Evolutionary conservation across 2,797 vertebrate genomes (phyloP).

Genomic region (Micropoecilia bifurca): DNA sequence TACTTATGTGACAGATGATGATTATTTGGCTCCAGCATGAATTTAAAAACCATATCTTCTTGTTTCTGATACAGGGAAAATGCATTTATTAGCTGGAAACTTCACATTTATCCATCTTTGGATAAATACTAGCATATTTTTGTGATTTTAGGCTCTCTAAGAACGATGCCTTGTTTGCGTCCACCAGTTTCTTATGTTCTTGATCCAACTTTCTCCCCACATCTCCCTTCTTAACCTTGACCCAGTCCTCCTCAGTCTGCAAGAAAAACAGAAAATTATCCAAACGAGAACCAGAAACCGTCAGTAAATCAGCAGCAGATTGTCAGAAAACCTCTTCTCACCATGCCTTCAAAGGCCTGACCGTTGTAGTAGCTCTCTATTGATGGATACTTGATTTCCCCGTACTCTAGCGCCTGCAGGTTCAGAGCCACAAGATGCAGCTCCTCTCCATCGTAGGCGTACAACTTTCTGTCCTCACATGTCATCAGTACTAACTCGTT

Average conservation of each 20-base stretch:
- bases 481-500: constrained; percentile 49
- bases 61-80: neutral
- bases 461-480: constrained; percentile 41
- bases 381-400: constrained; percentile 30
- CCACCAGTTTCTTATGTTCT: constrained; percentile 22
- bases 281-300: neutral
- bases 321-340: constrained; percentile 18
- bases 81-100: too few species aligned
- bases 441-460: constrained; percentile 44
- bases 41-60: neutral
- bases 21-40: neutral
- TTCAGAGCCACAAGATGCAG: constrained; percentile 37
- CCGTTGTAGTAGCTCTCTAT: constrained; percentile 34
- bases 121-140: neutral
- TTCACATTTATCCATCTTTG: too few species aligned
- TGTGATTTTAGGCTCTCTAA: neutral
- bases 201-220: constrained; percentile 13
- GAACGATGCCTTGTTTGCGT: neutral
- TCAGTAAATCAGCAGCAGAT: neutral
- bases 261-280: neutral
- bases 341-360: constrained; percentile 40
- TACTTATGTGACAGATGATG: neutral
- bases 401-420: rapidly evolving
- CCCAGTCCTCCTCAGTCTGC: constrained; percentile 33
- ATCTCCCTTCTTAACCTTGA: neutral